Evolutionary conservation across 2,797 vertebrate species (phyloP).

Genomic region (Acrocephalus scirpaceus): DNA sequence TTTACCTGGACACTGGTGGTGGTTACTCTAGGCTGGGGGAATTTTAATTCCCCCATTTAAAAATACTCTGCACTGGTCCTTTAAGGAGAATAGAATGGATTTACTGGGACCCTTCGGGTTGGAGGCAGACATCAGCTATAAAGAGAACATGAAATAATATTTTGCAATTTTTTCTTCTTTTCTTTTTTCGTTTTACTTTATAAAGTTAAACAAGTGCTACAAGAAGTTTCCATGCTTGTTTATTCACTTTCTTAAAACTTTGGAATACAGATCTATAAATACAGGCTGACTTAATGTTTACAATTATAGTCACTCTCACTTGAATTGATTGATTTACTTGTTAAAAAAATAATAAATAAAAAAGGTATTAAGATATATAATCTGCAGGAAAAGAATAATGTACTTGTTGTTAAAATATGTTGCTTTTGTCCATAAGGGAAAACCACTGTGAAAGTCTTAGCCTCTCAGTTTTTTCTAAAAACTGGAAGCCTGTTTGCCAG

Average conservation of each 20-base stretch:
- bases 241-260: conserved; percentile 9
- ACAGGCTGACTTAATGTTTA: not conserved
- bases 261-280: conserved; percentile 37
- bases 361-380: not conserved
- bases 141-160: conserved; percentile 10
- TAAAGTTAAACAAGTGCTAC: not conserved
- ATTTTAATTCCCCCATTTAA: not conserved
- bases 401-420: not conserved
- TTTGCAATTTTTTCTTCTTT: not conserved
- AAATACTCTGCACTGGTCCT: not conserved
- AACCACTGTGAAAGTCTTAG: not conserved
- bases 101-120: not conserved
- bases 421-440: not conserved
- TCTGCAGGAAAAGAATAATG: not conserved
- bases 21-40: not conserved
- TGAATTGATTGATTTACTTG: not conserved
- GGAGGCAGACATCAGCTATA: conserved; percentile 10
- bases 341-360: not conserved
- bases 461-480: not conserved
- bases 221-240: conserved; percentile 14
- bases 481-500: not conserved
- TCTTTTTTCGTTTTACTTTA: not conserved
- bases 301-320: not conserved
- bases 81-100: not conserved
- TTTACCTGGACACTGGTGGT: not conserved